Evolutionary conservation across 2,888 invertebrate genomes (phyloP).

Genomic region (Dryocosmus kuriphilus): DNA sequence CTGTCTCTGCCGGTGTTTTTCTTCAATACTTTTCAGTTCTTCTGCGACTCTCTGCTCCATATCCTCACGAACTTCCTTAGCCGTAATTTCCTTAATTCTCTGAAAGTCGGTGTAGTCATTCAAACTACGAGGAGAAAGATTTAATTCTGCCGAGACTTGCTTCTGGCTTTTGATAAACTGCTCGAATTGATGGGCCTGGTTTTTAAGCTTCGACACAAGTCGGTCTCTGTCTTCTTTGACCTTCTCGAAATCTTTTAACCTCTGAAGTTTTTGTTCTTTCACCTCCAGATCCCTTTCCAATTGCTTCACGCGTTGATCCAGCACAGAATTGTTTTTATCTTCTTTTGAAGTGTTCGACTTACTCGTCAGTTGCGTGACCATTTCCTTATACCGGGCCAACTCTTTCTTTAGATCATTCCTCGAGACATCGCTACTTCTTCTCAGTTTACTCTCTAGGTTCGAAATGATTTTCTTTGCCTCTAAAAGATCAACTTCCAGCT

Average conservation of each 20-base stretch:
- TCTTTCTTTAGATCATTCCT: constrained; percentile 64
- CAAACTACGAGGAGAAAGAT: constrained; percentile 64
- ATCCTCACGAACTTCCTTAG: constrained; percentile 82
- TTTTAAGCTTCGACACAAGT: constrained; percentile 81
- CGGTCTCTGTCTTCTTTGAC: constrained; percentile 81
- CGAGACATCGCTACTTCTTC: constrained; percentile 55
- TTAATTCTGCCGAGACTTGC: constrained; percentile 70
- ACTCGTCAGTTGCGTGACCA: constrained; percentile 61
- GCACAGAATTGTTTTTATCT: constrained; percentile 53
- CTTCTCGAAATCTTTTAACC: constrained; percentile 67
- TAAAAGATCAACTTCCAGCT: constrained; percentile 42
- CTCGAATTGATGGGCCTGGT: constrained; percentile 83
- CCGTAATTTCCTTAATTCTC: constrained; percentile 79
- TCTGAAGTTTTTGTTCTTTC: constrained; percentile 65
- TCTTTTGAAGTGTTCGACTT: constrained; percentile 59
- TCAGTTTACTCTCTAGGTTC: constrained; percentile 73
- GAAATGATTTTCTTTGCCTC: constrained; percentile 67
- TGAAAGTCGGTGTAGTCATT: constrained; percentile 73
- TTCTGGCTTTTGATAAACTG: constrained; percentile 82
- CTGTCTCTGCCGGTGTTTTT: constrained; percentile 79
- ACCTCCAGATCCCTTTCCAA: constrained; percentile 66
- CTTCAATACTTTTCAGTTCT: constrained; percentile 82
- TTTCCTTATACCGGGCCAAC: constrained; percentile 64
- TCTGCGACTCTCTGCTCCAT: constrained; percentile 83
- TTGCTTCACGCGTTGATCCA: constrained; percentile 66